These are phyloP conservation scores for Sylvilagus floridanus DNA, from an alignment of 2,797 vertebrate genomes.

Conservation along the genomic window DNA sequence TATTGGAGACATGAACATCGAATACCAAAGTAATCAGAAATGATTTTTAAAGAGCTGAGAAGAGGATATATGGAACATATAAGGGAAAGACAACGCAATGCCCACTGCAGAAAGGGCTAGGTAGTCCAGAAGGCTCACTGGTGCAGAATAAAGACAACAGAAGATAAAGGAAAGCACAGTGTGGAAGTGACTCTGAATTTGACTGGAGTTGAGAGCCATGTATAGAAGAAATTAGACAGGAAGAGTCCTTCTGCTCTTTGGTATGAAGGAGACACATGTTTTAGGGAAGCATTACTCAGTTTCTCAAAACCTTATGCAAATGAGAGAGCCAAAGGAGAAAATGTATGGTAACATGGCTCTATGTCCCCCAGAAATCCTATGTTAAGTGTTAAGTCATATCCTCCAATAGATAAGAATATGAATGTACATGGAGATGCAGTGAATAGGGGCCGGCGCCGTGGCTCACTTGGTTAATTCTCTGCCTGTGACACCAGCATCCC, in stretches of 20 bases:
- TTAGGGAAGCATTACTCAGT: background rate
- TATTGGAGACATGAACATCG: background rate
- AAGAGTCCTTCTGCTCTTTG: background rate
- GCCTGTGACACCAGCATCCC: no score
- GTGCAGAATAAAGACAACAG: background rate
- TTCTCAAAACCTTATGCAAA: conserved; percentile 13
- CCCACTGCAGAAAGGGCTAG: background rate
- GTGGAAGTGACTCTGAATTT: background rate
- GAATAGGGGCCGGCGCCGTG: no score
- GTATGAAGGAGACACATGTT: background rate
- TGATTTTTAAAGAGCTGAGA: background rate
- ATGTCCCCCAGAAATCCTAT: background rate
- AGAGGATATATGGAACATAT: background rate
- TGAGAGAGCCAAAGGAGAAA: conserved; percentile 39
- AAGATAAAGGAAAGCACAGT: background rate
- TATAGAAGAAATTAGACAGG: background rate
- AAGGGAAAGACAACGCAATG: background rate
- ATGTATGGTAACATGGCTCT: background rate
- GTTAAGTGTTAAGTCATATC: background rate
- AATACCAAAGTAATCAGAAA: background rate
- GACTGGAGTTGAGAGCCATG: background rate
- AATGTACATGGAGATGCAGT: background rate
- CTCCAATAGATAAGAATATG: background rate
- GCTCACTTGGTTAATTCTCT: no score
- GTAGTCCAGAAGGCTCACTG: background rate